A percentile compares a stretch with the other conserved stretches of the same genome.
These are phyloP conservation scores for Coelopa frigida DNA, from an alignment of 1,140 invertebrate species.

Conservation along the genomic window DNA sequence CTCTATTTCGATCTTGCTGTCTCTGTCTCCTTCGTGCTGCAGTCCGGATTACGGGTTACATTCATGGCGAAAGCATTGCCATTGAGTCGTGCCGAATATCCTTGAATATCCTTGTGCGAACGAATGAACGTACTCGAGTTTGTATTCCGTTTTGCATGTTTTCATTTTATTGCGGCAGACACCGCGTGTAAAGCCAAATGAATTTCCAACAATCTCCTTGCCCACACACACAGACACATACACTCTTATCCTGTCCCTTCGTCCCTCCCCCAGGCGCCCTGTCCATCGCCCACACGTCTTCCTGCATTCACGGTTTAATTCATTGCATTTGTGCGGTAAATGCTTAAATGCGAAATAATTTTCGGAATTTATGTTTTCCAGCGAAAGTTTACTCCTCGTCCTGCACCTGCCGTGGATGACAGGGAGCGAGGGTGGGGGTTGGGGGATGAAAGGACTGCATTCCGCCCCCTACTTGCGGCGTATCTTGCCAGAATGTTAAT, in stretches of 20 bases:
- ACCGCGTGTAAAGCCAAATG: constrained; percentile 11
- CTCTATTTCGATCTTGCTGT: constrained; percentile 7
- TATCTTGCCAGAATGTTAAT: too few relatives aligned
- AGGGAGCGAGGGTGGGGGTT: too few relatives aligned
- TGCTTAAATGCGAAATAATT: constrained; percentile 16
- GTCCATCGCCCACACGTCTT: neutral
- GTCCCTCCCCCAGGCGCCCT: neutral
- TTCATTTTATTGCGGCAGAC: constrained; percentile 10
- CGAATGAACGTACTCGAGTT: neutral
- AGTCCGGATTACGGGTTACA: constrained; percentile 13
- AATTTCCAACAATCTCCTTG: too few relatives aligned
- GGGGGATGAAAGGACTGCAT: too few relatives aligned
- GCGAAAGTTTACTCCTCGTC: too few relatives aligned
- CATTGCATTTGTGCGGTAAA: constrained; percentile 12
- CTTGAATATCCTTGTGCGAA: constrained; percentile 4
- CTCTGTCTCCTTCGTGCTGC: neutral
- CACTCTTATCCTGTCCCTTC: too few relatives aligned
- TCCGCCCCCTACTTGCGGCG: neutral
- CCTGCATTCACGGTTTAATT: constrained; percentile 12
- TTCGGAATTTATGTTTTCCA: too few relatives aligned
- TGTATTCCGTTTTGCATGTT: constrained; percentile 6
- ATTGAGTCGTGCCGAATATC: constrained; percentile 10
- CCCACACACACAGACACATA: too few relatives aligned
- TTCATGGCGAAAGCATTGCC: constrained; percentile 19
- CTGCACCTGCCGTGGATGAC: too few relatives aligned